These are phyloP conservation scores for Tetramorium bicarinatum DNA, from an alignment of 2,888 invertebrate genomes.

Conservation along the genomic window DNA sequence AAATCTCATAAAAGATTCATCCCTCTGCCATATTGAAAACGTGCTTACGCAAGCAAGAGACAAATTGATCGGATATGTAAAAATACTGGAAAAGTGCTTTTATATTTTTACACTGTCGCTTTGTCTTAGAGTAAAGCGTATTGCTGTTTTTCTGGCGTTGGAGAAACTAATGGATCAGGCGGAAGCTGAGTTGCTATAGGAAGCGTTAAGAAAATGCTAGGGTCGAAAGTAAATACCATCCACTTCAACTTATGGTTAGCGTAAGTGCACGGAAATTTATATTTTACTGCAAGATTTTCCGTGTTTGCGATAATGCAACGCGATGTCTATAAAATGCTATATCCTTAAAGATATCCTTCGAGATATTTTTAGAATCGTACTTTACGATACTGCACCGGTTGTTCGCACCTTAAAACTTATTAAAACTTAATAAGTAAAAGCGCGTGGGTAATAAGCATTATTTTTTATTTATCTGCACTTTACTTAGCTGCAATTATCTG, in stretches of 20 bases:
- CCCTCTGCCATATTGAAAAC: neutral
- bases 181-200: constrained; percentile 57
- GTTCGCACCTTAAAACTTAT: neutral
- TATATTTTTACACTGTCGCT: constrained; percentile 14
- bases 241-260: constrained; percentile 53
- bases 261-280: constrained; percentile 38
- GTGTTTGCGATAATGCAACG: constrained; percentile 11
- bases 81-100: neutral
- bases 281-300: constrained; percentile 46
- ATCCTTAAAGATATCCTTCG: neutral
- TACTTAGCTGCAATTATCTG: neutral
- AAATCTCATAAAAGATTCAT: constrained; percentile 17
- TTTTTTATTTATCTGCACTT: neutral
- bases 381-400: neutral
- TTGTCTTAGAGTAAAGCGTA: constrained; percentile 24
- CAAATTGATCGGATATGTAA: constrained; percentile 11
- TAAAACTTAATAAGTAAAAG: neutral
- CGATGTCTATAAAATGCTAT: neutral
- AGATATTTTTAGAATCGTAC: neutral
- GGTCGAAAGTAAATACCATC: constrained; percentile 54
- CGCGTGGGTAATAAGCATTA: neutral
- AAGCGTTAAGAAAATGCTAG: constrained; percentile 59
- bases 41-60: neutral
- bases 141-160: constrained; percentile 56
- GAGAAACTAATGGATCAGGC: constrained; percentile 62